Evolutionary conservation across 2,113 vertebrate genomes (phyloP).

Genomic region (Boulengeromyrus knoepffleri): DNA sequence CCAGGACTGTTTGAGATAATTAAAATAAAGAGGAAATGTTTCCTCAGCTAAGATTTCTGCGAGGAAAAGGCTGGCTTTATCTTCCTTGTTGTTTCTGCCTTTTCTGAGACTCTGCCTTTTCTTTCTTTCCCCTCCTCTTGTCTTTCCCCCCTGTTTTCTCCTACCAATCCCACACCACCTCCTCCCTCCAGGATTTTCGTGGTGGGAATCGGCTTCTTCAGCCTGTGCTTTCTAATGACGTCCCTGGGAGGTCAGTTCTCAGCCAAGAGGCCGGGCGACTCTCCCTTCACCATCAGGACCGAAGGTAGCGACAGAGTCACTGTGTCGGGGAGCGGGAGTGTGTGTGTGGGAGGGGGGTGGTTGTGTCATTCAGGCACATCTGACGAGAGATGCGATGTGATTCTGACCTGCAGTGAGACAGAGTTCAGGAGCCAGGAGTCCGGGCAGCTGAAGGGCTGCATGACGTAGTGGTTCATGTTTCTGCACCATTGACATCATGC

Average conservation of each 20-base stretch:
- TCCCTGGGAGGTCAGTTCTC: slow-evolving; percentile 93
- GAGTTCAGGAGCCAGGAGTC: not conserved
- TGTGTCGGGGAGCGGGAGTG: not conserved
- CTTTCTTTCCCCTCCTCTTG: slow-evolving; percentile 15
- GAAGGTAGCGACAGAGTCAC: slow-evolving; percentile 69
- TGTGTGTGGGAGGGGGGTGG: not conserved
- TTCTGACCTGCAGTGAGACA: not conserved
- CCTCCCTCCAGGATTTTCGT: slow-evolving; percentile 78
- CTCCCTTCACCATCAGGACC: slow-evolving; percentile 83
- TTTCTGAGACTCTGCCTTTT: not conserved
- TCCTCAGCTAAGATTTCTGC: not conserved
- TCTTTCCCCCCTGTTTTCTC: slow-evolving; percentile 16
- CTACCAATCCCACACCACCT: slow-evolving; percentile 28
- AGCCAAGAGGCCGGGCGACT: slow-evolving; percentile 78
- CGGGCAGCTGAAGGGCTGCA: not conserved
- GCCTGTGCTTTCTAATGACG: slow-evolving; percentile 94
- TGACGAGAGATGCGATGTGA: not conserved
- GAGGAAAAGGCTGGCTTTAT: not conserved
- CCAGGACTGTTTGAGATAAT: not conserved
- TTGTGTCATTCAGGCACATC: not conserved
- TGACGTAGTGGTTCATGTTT: not conserved
- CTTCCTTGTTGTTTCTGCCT: not conserved
- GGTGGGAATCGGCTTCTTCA: slow-evolving; percentile 92
- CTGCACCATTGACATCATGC: not conserved
- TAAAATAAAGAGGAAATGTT: not conserved